Conservation (phyloP, 2,888 invertebrate genomes). For the Cephonodes hylas region DNA sequence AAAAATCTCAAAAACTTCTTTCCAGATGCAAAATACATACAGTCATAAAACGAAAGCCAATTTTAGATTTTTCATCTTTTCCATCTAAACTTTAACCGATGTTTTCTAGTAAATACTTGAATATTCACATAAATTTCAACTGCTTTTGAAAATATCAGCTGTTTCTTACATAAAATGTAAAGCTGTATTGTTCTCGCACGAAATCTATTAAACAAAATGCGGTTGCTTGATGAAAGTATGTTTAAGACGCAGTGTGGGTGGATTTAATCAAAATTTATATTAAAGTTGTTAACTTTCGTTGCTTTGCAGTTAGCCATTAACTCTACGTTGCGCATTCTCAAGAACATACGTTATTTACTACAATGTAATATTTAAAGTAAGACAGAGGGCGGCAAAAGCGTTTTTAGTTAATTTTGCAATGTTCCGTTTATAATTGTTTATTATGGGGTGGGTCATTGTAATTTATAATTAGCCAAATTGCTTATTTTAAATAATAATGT, state of each 20-base stretch:
- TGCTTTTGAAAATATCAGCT: not conserved
- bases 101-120: not conserved
- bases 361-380: too few relatives aligned
- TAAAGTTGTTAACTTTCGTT: not conserved
- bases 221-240: not conserved
- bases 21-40: too few relatives aligned
- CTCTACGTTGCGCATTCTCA: not conserved
- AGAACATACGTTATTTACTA: too few relatives aligned
- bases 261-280: constrained; percentile 2
- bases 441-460: too few relatives aligned
- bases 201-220: not conserved
- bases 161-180: not conserved
- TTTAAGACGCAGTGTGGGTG: not conserved
- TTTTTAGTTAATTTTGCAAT: too few relatives aligned
- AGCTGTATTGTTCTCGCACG: not conserved
- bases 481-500: too few relatives aligned
- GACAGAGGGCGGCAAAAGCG: too few relatives aligned
- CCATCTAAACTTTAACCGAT: not conserved
- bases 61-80: too few relatives aligned
- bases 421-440: too few relatives aligned
- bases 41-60: too few relatives aligned
- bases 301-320: not conserved
- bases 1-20: too few relatives aligned
- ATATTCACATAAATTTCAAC: not conserved
- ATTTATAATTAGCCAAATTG: too few relatives aligned